Evolutionary conservation across 2,888 invertebrate species (phyloP).

Genomic region (Girardia tigrina): DNA sequence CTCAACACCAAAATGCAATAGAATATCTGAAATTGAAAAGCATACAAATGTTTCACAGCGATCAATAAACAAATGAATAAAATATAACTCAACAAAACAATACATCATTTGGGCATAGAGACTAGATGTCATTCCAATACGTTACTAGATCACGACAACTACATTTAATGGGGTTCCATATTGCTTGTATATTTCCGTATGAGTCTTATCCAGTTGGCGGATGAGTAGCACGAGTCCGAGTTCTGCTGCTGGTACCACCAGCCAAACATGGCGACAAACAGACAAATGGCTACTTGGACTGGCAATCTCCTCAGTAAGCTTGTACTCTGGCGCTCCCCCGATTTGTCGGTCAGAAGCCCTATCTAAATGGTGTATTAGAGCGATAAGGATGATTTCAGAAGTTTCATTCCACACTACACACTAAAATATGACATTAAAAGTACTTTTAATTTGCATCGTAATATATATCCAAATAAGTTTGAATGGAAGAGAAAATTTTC

Average conservation of each 20-base stretch:
- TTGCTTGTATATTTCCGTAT: neutral
- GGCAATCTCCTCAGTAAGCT: neutral
- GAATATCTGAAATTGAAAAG: neutral
- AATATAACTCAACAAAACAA: neutral
- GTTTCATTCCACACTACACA: too few species aligned
- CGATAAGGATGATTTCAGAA: too few species aligned
- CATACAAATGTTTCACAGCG: neutral
- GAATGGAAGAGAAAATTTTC: too few species aligned
- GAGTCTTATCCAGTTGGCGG: neutral
- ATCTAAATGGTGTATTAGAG: too few species aligned
- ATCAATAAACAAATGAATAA: constrained; percentile 6
- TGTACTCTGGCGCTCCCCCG: too few species aligned
- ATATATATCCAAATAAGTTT: too few species aligned
- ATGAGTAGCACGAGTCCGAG: neutral
- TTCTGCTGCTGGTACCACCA: neutral
- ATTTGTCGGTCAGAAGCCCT: too few species aligned
- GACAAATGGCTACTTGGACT: neutral
- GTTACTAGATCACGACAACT: too few species aligned
- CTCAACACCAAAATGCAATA: constrained; percentile 5
- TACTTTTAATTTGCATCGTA: too few species aligned
- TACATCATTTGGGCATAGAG: neutral
- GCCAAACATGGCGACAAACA: neutral
- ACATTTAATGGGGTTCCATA: neutral
- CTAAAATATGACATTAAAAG: too few species aligned
- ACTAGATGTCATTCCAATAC: too few species aligned